These are phyloP conservation scores for Pogonocherus hispidulus DNA, from an alignment of 2,888 invertebrate species.

Conservation along the genomic window DNA sequence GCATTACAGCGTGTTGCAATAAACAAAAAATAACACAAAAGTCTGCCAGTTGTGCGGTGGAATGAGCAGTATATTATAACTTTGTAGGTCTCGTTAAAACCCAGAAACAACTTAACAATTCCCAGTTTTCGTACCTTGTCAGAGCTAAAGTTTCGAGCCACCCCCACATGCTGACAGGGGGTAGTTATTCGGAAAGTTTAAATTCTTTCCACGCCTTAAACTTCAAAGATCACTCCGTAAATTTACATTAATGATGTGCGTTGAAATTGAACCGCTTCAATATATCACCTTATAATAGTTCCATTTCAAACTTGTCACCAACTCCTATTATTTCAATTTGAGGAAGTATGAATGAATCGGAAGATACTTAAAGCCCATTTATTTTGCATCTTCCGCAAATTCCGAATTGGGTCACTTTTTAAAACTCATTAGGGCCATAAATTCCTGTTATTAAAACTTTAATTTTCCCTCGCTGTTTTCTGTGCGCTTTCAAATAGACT, in stretches of 20 bases:
- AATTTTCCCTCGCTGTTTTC: conserved; percentile 3
- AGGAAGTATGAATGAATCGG: conserved; percentile 52
- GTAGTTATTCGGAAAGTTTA: conserved; percentile 53
- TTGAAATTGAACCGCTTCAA: conserved; percentile 56
- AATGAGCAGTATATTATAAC: too few relatives aligned
- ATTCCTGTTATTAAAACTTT: conserved; percentile 35
- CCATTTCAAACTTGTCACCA: conserved; percentile 58
- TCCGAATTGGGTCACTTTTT: conserved; percentile 31
- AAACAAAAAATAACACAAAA: too few relatives aligned
- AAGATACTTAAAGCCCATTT: conserved; percentile 46
- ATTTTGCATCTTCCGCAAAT: conserved; percentile 41
- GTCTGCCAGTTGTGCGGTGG: too few relatives aligned
- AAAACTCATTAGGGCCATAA: conserved; percentile 24
- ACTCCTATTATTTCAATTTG: conserved; percentile 56
- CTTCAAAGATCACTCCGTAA: conserved; percentile 58
- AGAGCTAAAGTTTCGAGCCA: not conserved
- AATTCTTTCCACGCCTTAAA: conserved; percentile 54
- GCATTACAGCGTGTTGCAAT: too few relatives aligned
- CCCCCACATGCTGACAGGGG: not conserved
- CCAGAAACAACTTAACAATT: too few relatives aligned
- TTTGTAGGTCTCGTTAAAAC: too few relatives aligned
- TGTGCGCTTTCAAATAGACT: not conserved
- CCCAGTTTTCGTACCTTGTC: too few relatives aligned
- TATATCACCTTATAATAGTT: conserved; percentile 57
- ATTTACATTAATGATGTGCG: conserved; percentile 60